phyloP scores from a whole-genome alignment of 1,140 invertebrate genomes.

The Protaetia brevitarsis region DNA sequence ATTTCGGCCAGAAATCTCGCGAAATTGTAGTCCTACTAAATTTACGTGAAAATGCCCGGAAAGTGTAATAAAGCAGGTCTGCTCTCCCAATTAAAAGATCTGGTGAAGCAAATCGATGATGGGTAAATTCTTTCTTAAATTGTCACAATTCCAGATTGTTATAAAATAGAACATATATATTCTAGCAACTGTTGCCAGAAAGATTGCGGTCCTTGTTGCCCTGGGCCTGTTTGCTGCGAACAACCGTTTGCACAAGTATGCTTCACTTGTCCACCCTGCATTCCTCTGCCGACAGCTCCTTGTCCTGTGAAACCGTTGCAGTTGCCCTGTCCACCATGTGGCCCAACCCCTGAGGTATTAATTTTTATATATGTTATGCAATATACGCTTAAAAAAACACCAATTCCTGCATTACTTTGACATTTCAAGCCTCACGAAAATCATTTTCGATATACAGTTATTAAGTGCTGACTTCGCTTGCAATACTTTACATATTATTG shows the following conservation, averaged over 20 bases:
- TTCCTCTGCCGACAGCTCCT: conserved; percentile 21
- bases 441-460: no score
- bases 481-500: not conserved
- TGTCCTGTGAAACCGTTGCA: conserved; percentile 25
- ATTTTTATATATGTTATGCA: not conserved
- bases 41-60: not conserved
- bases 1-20: conserved; percentile 17
- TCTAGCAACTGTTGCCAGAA: not conserved
- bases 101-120: conserved; percentile 34
- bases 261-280: conserved; percentile 5
- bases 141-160: not conserved
- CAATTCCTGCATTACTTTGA: not conserved
- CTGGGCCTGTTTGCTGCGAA: not conserved
- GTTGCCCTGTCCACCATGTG: conserved; percentile 1
- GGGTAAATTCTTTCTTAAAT: conserved; percentile 25
- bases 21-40: not conserved
- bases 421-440: no score
- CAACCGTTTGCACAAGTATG: conserved; percentile 32
- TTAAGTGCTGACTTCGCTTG: no score
- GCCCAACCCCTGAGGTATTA: conserved; percentile 10
- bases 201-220: not conserved
- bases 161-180: no score
- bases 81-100: conserved; percentile 30
- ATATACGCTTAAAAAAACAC: not conserved
- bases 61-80: conserved; percentile 9